Evolutionary conservation across 2,113 vertebrate genomes (phyloP), one percentile per base, ranked within the genome.

Genomic region (Pollachius pollachius): DNA sequence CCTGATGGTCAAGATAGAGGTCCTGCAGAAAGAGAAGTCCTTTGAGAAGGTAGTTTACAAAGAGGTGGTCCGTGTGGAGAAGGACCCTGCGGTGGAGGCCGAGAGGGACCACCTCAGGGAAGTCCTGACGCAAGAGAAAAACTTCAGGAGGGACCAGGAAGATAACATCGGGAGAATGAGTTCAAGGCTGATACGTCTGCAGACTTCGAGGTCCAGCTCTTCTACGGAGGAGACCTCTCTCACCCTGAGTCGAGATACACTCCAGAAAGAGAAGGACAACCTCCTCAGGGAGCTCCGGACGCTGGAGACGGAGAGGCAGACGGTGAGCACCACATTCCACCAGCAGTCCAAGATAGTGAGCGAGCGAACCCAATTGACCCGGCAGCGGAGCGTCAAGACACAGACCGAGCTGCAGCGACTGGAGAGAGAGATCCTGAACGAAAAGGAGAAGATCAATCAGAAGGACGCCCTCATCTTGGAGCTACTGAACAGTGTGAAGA

Each of bases 1-100:
- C 85, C 75, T 98, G 64, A 93, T 82, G 78, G 54, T 92, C n/a
- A 93, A 90, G 81, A 64, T 96, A 1, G 94, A 97, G 1, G 76
- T 94, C 41, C 83, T 99, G 18, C 92, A 93, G 77, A 95, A 94
- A 70, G 93, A 95, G 2, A 99, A 96, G 64, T 92, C 93, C 0
- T 71, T 95, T 13, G 96, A 97, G 85, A 99, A 94, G 85, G 94
- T 94, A 16, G 90, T 99, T 83, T 96, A 98, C 86, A 95, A 96
- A 84, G 97, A 99, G 41, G 94, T 99, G 37, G 95, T 99, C 71
- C 81, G 96, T 69, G 94, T 99, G 59, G 96, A 98, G 84, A 98
- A 96, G 82, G 97, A 99, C 76, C 94, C 77, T 5, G 88, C 80
- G 0, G 77, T 97, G 56, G 95, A 98, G 81, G 89, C 88, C 0